phyloP scores from a whole-genome alignment of 2,888 invertebrate genomes.

The Nesidiocoris tenuis region DNA sequence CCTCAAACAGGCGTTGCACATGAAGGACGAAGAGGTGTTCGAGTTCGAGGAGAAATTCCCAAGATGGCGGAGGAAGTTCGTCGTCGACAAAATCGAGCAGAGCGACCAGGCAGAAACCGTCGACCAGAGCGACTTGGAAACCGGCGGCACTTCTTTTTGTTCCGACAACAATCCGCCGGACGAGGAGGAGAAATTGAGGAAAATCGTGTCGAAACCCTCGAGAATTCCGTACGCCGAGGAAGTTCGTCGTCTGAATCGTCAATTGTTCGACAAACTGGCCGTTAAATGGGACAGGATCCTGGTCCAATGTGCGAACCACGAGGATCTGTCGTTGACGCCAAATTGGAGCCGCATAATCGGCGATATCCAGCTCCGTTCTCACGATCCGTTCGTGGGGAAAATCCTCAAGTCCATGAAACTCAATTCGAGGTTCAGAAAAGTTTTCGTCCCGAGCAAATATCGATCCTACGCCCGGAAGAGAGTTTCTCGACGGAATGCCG shows the following conservation, averaged over 20 bases:
- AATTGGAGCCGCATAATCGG: not conserved
- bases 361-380: not conserved
- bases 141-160: not conserved
- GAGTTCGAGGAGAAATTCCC: not conserved
- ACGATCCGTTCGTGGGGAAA: not conserved
- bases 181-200: not conserved
- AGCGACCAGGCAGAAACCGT: not conserved
- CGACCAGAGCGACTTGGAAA: not conserved
- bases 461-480: not conserved
- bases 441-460: not conserved
- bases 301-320: not conserved
- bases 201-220: not conserved
- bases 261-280: not conserved
- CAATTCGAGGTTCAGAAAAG: not conserved
- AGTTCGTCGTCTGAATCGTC: not conserved
- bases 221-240: not conserved
- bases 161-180: not conserved
- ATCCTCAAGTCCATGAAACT: not conserved
- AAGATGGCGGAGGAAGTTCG: not conserved
- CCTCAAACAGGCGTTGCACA: too few species aligned
- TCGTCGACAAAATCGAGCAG: not conserved
- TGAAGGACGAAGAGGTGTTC: not conserved
- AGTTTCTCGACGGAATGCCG: not conserved
- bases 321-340: not conserved
- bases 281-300: not conserved